These are phyloP conservation scores for Drosophila rufa DNA, from an alignment of 1,140 invertebrate genomes.

Conservation along the genomic window DNA sequence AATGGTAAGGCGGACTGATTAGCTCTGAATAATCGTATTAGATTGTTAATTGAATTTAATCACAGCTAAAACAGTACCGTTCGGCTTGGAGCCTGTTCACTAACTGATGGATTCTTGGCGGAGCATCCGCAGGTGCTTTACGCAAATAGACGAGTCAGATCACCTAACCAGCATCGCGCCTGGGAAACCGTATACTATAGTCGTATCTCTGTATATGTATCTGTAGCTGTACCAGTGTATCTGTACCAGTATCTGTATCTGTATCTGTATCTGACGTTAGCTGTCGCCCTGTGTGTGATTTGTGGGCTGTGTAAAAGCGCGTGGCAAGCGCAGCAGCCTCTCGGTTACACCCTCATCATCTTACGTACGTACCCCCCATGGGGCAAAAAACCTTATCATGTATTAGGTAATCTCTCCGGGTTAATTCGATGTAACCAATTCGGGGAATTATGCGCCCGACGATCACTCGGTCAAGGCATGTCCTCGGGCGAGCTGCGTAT, in stretches of 20 bases:
- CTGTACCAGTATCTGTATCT: constrained; percentile 13
- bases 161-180: constrained; percentile 40
- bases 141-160: constrained; percentile 31
- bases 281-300: constrained; percentile 31
- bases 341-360: not conserved
- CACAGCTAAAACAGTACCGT: constrained; percentile 35
- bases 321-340: constrained; percentile 28
- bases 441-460: not conserved
- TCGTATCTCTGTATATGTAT: constrained; percentile 7
- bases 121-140: constrained; percentile 46
- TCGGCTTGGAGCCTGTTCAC: constrained; percentile 58
- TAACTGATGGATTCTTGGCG: constrained; percentile 67
- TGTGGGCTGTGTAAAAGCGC: constrained; percentile 41
- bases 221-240: constrained; percentile 11
- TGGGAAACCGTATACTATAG: not conserved
- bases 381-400: constrained; percentile 8
- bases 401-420: not conserved
- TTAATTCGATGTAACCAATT: constrained; percentile 31
- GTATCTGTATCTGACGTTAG: constrained; percentile 23
- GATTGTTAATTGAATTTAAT: constrained; percentile 2
- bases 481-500: constrained; percentile 6
- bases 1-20: not conserved
- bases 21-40: not conserved
- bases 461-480: constrained; percentile 32
- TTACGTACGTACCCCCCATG: not conserved